Conservation (phyloP, 2,888 invertebrate genomes). For the Ectobius pallidus region DNA sequence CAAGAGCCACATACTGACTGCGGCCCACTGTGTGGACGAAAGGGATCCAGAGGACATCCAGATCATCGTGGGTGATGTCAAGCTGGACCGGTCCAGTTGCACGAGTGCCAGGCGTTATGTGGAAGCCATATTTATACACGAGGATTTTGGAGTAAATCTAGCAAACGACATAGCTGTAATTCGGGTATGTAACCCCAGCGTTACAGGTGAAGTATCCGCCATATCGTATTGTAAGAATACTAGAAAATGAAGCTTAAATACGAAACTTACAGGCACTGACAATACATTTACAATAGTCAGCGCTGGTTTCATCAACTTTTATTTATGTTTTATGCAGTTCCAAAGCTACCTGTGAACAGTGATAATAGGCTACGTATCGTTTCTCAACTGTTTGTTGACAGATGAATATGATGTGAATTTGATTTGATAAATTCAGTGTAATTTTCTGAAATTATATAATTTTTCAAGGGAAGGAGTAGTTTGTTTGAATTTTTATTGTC, state of each 20-base stretch:
- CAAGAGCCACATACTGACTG: slow-evolving; percentile 21
- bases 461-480: too few species aligned
- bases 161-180: slow-evolving; percentile 32
- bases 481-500: too few species aligned
- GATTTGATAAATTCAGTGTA: too few species aligned
- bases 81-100: background rate
- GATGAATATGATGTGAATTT: too few species aligned
- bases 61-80: background rate
- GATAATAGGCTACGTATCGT: too few species aligned
- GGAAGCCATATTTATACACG: slow-evolving; percentile 11
- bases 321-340: too few species aligned
- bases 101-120: slow-evolving; percentile 10
- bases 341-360: too few species aligned
- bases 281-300: too few species aligned
- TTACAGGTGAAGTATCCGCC: background rate
- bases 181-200: slow-evolving; percentile 6
- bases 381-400: too few species aligned
- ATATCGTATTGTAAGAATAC: background rate
- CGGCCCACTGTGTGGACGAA: slow-evolving; percentile 25
- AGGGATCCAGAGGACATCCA: background rate
- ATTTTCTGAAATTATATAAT: too few species aligned
- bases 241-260: background rate
- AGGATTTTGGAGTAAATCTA: slow-evolving; percentile 2
- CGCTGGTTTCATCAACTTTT: too few species aligned
- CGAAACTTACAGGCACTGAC: too few species aligned